Conservation (phyloP, 2,113 vertebrate genomes). For the Macrotis lagotis region DNA sequence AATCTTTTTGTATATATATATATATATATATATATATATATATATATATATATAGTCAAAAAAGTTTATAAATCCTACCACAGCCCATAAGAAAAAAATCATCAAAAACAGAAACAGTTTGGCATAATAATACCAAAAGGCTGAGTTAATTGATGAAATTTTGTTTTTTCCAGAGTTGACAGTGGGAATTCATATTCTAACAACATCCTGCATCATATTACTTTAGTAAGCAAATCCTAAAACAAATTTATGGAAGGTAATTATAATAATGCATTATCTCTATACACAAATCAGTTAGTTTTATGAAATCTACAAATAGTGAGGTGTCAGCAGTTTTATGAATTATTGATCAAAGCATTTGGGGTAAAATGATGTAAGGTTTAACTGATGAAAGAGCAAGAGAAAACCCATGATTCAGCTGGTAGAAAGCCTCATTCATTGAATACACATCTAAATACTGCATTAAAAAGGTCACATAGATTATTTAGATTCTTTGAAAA, state of each 20-base stretch:
- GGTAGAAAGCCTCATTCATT: not conserved
- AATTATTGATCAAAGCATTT: constrained; percentile 35
- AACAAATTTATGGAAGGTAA: constrained; percentile 23
- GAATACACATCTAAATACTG: not conserved
- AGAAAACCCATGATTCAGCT: not conserved
- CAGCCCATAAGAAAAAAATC: not conserved
- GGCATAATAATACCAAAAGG: constrained; percentile 17
- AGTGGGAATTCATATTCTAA: not conserved
- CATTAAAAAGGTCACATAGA: constrained; percentile 2
- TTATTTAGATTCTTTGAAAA: not conserved
- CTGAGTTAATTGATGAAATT: not conserved
- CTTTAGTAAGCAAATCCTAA: not conserved
- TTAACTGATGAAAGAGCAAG: not conserved
- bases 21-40: not conserved
- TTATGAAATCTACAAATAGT: constrained; percentile 42
- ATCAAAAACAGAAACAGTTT: constrained; percentile 8
- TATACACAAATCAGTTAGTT: constrained; percentile 11
- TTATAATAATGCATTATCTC: constrained; percentile 43
- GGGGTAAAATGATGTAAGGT: constrained; percentile 44
- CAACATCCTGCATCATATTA: not conserved
- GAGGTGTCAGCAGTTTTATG: constrained; percentile 37
- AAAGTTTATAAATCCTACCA: constrained; percentile 17
- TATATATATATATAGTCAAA: too few species aligned
- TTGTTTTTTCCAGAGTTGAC: not conserved
- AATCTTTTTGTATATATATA: not conserved